Conservation (phyloP, 2,113 vertebrate species). For the Mustelus asterias region DNA sequence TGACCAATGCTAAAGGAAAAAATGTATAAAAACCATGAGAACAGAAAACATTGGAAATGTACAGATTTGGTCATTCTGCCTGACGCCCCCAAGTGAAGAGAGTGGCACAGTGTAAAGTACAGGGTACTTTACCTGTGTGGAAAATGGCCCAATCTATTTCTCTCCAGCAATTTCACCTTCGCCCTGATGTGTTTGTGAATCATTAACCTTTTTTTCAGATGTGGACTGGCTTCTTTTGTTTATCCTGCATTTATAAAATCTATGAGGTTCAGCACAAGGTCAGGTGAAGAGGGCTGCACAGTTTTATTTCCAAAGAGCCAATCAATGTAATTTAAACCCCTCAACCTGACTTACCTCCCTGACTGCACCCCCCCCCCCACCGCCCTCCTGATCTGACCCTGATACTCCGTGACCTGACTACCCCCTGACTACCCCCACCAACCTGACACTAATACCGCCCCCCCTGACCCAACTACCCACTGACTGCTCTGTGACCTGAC, state of each 20-base stretch:
- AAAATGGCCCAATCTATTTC: not conserved
- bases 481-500: too few relatives aligned
- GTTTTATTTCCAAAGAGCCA: not conserved
- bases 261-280: not conserved
- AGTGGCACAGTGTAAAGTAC: not conserved
- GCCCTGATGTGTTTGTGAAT: not conserved
- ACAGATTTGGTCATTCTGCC: not conserved
- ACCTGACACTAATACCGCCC: too few relatives aligned
- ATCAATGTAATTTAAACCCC: not conserved
- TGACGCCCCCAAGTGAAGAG: not conserved
- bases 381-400: too few relatives aligned
- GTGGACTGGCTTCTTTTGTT: not conserved
- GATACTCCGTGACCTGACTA: too few relatives aligned
- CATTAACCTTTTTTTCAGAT: not conserved
- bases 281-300: not conserved
- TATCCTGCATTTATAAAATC: not conserved
- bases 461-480: too few relatives aligned
- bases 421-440: too few relatives aligned
- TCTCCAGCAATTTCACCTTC: not conserved
- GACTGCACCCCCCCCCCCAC: too few relatives aligned
- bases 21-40: not conserved
- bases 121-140: not conserved
- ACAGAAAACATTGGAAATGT: not conserved
- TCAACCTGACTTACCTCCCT: not conserved
- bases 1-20: not conserved